Percentiles rank a stretch among this genome's conserved stretches.
Conservation (phyloP, 2,113 vertebrate genomes). For the Hippopotamus amphibius region DNA sequence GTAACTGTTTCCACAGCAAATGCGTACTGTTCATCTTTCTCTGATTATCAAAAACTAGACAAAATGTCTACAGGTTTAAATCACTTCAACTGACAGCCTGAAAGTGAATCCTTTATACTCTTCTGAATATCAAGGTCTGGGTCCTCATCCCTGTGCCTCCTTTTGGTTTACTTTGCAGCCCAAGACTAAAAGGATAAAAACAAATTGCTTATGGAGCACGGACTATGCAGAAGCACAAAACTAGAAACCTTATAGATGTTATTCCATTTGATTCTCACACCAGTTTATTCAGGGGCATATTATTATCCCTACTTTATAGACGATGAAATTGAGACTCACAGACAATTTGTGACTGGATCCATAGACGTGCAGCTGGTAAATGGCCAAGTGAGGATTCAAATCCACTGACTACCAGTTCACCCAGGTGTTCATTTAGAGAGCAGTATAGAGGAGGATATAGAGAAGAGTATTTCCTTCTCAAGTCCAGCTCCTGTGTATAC, state of each 20-base stretch:
- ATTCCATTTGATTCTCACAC: not conserved
- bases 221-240: not conserved
- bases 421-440: not conserved
- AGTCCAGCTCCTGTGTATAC: not conserved
- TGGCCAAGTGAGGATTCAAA: not conserved
- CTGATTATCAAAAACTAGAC: not conserved
- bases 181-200: not conserved
- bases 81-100: not conserved
- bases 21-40: not conserved
- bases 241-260: not conserved
- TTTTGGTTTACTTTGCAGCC: not conserved
- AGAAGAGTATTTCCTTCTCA: not conserved
- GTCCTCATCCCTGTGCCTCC: not conserved
- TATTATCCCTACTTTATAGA: not conserved
- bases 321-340: not conserved
- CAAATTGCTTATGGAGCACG: not conserved
- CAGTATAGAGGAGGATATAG: not conserved
- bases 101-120: not conserved
- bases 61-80: not conserved
- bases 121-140: not conserved
- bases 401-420: not conserved
- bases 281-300: not conserved
- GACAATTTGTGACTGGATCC: not conserved
- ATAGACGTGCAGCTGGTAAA: not conserved
- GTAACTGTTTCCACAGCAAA: not conserved